Percentiles rank a stretch among this genome's conserved stretches.
Evolutionary conservation across 23 tunicate species (phyloP).

Genomic region (Halocynthia roretzi): DNA sequence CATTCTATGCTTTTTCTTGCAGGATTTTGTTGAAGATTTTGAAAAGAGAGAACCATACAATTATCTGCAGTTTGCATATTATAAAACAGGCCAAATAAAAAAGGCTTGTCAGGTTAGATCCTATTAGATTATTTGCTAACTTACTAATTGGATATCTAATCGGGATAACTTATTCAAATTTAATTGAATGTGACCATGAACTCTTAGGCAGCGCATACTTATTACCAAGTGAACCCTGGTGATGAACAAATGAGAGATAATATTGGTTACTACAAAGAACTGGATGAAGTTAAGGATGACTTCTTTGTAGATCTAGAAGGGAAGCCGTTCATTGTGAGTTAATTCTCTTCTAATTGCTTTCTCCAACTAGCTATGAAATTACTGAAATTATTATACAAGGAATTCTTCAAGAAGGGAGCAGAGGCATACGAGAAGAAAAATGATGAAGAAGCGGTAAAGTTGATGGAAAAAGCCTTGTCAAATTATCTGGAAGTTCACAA

Average conservation of each 20-base stretch:
- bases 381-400: background rate
- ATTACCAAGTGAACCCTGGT: conserved; percentile 37
- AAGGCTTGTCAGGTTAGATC: conserved; percentile 37
- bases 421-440: conserved; percentile 34
- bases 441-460: conserved; percentile 30
- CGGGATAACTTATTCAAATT: too few relatives aligned
- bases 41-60: conserved; percentile 49
- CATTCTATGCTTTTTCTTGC: background rate
- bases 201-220: conserved; percentile 48
- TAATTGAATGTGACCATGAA: background rate
- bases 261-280: conserved; percentile 31
- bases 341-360: background rate
- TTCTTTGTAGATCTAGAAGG: conserved; percentile 57
- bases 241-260: conserved; percentile 50
- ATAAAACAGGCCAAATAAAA: conserved; percentile 27
- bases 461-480: conserved; percentile 34
- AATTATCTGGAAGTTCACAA: conserved; percentile 23
- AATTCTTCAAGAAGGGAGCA: conserved; percentile 32
- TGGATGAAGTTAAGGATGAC: conserved; percentile 7
- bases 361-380: background rate
- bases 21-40: conserved; percentile 35
- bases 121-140: background rate
- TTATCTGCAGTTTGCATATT: conserved; percentile 68
- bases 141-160: background rate
- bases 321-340: conserved; percentile 24